Base-by-base conservation (phyloP, 2,888 invertebrate species). In the Dichetophora obliterata region DNA sequence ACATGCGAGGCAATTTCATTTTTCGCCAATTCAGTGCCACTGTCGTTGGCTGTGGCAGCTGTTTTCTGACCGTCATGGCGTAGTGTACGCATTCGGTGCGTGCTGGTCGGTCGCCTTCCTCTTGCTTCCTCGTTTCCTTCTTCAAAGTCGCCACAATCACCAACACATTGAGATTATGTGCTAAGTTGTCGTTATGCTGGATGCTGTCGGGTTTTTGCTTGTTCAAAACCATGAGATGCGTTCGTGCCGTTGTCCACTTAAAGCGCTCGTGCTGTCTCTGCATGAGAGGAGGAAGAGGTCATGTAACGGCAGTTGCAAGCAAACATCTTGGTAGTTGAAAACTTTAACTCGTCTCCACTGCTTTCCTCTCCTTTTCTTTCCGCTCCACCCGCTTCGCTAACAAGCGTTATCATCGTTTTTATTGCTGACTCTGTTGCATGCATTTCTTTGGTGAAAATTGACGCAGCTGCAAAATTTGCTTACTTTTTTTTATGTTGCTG, bases 261-360 rank as follows among this genome's bases (percentile, higher is more conserved):
- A 43, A 43, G 11, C 14, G 43, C 14, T 43, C 11, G 6, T 43
- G 11, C 11, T 11, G 43, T 3, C 11, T 43, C 43, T 43, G 2
- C 14, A 43, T 43, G 43, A 43, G 43, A 43, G 43, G 43, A 43
- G 43, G 77, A 76, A 73, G 75, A 71, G 79, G 77, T 75, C 77
- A 76, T 73, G 69, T 78, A 79, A 79, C 79, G 76, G 79, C 61
- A 75, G 43, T 43, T 74, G 31, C 8, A 52, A 6, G 6, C 24
- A 65, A 9, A 71, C 34, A 22, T 59, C 22, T 59, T 22, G 11
- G 14, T 22, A 14, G 24, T 59, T 27, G 22, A 6, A 14, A 27
- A 27, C 5, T 59, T 8, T 3, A 19, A 24, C 22, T 57, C 16
- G 24, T 27, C 14, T 27, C 59, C n/a, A n/a, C n/a, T n/a, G n/a